Evolutionary conservation across 2,888 invertebrate genomes (phyloP).

Genomic region (Candidula unifasciata): DNA sequence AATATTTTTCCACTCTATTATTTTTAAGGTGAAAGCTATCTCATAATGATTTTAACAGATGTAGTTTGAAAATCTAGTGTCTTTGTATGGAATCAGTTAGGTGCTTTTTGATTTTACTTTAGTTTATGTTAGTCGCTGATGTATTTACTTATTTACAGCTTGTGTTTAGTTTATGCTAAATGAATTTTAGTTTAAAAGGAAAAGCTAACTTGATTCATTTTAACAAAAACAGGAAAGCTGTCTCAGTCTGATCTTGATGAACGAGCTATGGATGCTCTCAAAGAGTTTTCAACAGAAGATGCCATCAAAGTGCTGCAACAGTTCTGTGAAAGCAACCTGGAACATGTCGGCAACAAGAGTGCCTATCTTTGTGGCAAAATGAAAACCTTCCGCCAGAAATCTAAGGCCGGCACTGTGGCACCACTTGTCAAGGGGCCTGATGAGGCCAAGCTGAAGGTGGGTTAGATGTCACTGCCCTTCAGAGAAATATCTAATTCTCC

Average conservation of each 20-base stretch:
- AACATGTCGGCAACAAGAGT: constrained; percentile 99
- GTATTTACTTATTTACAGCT: no score
- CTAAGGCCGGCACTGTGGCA: constrained; percentile 72
- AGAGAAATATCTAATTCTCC: no score
- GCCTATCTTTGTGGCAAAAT: constrained; percentile 99
- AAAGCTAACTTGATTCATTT: no score
- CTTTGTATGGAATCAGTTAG: no score
- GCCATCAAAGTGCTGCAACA: constrained; percentile 85
- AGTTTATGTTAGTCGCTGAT: no score
- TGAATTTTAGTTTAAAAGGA: neutral
- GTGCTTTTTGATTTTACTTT: no score
- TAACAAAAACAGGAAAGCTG: constrained; percentile 86
- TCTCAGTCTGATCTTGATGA: constrained; percentile 98
- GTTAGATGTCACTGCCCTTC: neutral
- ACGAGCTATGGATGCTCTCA: constrained; percentile 97
- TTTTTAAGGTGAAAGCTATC: no score
- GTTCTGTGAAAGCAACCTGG: constrained; percentile 97
- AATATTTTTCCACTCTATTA: no score
- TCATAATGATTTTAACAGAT: no score
- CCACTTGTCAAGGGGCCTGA: constrained; percentile 91
- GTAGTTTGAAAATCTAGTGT: no score
- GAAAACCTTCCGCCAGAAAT: constrained; percentile 95
- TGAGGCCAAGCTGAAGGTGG: constrained; percentile 94
- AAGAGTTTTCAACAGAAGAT: constrained; percentile 92
- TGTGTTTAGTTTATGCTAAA: neutral